phyloP scores from a whole-genome alignment of 2,888 invertebrate species.

The Tetranychus truncatus region DNA sequence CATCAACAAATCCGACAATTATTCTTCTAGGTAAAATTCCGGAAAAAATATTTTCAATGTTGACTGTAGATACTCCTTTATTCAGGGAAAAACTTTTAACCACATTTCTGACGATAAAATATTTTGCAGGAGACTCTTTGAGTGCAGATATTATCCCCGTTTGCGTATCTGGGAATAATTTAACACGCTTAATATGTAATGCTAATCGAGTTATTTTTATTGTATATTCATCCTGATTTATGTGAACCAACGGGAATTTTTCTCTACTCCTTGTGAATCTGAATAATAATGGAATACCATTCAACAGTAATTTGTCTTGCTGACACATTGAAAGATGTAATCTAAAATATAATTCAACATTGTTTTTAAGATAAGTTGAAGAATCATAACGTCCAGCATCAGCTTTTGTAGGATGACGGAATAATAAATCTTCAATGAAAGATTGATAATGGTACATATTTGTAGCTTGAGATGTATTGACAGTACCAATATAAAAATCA shows the following conservation, averaged over 20 bases:
- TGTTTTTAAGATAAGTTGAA: background rate
- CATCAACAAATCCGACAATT: slow-evolving; percentile 2
- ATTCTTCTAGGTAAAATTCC: slow-evolving; percentile 11
- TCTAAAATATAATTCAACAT: background rate
- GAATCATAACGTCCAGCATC: background rate
- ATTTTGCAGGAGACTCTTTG: background rate
- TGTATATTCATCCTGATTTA: background rate
- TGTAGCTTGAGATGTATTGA: background rate
- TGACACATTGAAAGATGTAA: background rate
- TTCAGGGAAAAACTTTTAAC: background rate
- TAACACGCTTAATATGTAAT: background rate
- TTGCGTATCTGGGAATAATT: background rate
- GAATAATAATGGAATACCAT: background rate
- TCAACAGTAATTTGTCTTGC: background rate
- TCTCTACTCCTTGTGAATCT: background rate
- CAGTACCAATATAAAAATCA: background rate
- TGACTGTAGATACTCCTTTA: background rate
- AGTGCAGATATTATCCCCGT: background rate
- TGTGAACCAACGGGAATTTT: background rate
- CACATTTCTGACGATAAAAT: slow-evolving; percentile 6
- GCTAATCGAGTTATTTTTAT: background rate
- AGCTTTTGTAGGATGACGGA: background rate
- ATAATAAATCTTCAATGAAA: background rate
- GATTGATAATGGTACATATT: slow-evolving; percentile 8
- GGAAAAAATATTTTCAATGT: slow-evolving; percentile 10